Evolutionary conservation across 2,113 vertebrate genomes (phyloP), one percentile per base, ranked within the genome.

Genomic region (Beaufortia kweichowensis): DNA sequence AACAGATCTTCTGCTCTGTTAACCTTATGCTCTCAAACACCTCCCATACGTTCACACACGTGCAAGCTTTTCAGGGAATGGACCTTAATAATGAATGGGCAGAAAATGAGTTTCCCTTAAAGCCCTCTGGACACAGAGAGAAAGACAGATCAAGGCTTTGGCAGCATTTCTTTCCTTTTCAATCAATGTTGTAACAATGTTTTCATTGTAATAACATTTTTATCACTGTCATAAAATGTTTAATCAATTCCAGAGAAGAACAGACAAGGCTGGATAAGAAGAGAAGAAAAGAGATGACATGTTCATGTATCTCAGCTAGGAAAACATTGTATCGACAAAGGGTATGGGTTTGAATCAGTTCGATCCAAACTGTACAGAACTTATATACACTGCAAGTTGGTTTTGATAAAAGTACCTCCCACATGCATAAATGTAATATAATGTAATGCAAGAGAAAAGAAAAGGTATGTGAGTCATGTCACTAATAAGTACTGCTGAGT

Each of bases 71-170:
- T 65, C 26, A 43, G 50, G 64, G 53, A 33, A 31, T 50, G 43
- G 79, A 48, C 72, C 66, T 82, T 55, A 82, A 82, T 84, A 80
- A 80, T 80, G 80, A 80, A 78, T 80, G 60, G 46, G 53, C 82
- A 68, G 43, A 70, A 75, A 78, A 75, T 76, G 61, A 73, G 67
- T 77, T 81, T 73, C 53, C 55, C 43, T 77, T 68, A 29, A n/a
- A 67, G 62, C 68, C 75, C 68, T 33, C 75, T 61, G 63, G 75
- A 64, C 17, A 50, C 23, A 10, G 46, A 63, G 64, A 69, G 53
- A 71, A 59, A 59, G 29, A 56, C 21, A 26, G 53, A 33, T 26
- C 53, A 59, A 41, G 33, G 23, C 68, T 56, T 39, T 14, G 28
- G 46, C 19, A 0, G 46, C 43, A 6, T 69, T 35, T 50, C 9